These are phyloP conservation scores for Rhodophaea formosa DNA, from an alignment of 2,888 invertebrate species.

Conservation along the genomic window DNA sequence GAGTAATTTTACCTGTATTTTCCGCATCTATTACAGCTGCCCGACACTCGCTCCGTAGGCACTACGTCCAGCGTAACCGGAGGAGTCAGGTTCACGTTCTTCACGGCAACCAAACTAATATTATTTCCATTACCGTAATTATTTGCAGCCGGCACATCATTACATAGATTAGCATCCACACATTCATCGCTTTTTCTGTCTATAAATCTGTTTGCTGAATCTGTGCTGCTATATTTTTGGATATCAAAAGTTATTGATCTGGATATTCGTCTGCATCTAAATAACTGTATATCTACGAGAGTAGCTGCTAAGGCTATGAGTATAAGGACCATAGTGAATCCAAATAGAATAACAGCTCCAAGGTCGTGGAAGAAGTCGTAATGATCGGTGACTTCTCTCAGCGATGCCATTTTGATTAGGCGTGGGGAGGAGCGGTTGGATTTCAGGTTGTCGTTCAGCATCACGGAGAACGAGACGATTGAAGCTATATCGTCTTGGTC, in stretches of 20 bases:
- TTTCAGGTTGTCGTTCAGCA: conserved; percentile 66
- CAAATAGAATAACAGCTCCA: conserved; percentile 52
- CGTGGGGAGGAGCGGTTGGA: conserved; percentile 60
- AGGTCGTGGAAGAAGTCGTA: conserved; percentile 53
- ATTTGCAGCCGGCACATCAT: conserved; percentile 25
- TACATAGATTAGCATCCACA: conserved; percentile 34
- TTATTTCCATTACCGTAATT: conserved; percentile 45
- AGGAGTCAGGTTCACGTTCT: conserved; percentile 51
- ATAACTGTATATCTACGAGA: conserved; percentile 60
- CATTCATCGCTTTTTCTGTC: conserved; percentile 36
- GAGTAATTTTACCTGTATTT: conserved; percentile 56
- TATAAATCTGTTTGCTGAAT: conserved; percentile 25
- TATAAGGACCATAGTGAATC: conserved; percentile 48
- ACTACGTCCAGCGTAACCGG: conserved; percentile 69
- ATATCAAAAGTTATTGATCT: conserved; percentile 61
- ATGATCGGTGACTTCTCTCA: conserved; percentile 47
- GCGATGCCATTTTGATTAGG: conserved; percentile 47
- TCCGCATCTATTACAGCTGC: conserved; percentile 66
- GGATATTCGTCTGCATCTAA: conserved; percentile 49
- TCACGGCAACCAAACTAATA: conserved; percentile 53
- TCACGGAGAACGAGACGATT: conserved; percentile 72
- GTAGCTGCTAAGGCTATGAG: conserved; percentile 65
- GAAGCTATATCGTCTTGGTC: conserved; percentile 60
- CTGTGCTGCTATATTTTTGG: conserved; percentile 54
- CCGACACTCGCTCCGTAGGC: conserved; percentile 50